Percentiles rank a stretch among this genome's conserved stretches.
Conservation (phyloP, 2,888 invertebrate genomes). For the Sicus ferrugineus region DNA sequence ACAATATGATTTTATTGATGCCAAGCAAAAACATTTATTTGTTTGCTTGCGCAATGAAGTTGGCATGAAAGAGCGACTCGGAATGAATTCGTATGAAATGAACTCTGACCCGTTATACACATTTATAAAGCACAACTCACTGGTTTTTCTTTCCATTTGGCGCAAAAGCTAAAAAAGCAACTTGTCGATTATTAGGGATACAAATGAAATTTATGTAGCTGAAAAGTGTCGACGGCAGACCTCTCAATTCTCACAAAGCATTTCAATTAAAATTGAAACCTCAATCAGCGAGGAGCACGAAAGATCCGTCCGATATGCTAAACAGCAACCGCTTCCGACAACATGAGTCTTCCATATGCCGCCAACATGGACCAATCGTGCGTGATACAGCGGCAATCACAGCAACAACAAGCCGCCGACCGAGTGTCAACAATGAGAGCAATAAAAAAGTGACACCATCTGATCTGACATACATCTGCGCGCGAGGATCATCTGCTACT, state of each 20-base stretch:
- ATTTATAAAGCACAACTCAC: background rate
- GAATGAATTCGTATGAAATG: background rate
- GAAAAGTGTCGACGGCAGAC: constrained; percentile 49
- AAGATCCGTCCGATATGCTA: constrained; percentile 52
- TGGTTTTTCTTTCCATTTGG: too few relatives aligned
- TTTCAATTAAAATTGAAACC: constrained; percentile 27
- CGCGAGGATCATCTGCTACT: too few relatives aligned
- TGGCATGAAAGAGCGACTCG: too few relatives aligned
- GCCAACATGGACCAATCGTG: constrained; percentile 57
- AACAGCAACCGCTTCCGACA: constrained; percentile 45
- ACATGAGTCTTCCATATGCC: constrained; percentile 54
- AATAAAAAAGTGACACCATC: background rate
- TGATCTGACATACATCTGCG: background rate
- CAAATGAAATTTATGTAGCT: constrained; percentile 52
- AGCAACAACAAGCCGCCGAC: background rate
- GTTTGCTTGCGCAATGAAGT: too few relatives aligned
- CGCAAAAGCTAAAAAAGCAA: background rate
- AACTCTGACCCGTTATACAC: background rate
- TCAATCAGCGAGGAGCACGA: background rate
- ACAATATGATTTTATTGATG: constrained; percentile 13
- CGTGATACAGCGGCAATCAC: background rate
- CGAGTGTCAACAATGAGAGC: background rate
- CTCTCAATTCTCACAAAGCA: constrained; percentile 8
- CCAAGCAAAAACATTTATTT: background rate
- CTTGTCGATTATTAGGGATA: constrained; percentile 18